Conservation (phyloP, 1,140 invertebrate species). For the Lasioglossum albipes region DNA sequence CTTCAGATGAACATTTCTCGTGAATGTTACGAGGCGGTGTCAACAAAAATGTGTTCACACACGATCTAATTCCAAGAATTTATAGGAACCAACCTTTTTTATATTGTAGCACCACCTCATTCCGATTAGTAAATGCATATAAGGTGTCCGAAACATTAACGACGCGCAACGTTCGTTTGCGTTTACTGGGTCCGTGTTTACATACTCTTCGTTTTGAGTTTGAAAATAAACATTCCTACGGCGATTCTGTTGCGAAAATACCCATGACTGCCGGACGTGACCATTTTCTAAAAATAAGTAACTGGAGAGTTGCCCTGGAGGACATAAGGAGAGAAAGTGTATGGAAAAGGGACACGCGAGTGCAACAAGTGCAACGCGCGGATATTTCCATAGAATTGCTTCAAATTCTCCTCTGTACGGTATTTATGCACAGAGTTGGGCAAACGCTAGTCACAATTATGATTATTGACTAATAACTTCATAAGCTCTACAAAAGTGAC, state of each 20-base stretch:
- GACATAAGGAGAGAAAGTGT: not conserved
- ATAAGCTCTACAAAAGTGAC: no score
- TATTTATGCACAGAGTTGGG: no score
- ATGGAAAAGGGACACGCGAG: not conserved
- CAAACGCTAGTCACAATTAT: no score
- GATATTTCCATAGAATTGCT: not conserved
- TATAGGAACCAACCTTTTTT: no score
- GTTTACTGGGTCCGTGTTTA: not conserved
- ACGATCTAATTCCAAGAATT: no score
- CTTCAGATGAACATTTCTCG: no score
- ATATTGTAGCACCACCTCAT: not conserved
- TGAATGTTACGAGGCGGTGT: no score
- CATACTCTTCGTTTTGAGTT: not conserved
- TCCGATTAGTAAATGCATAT: not conserved
- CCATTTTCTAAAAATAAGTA: conserved; percentile 37
- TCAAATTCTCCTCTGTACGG: not conserved
- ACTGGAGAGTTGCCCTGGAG: conserved; percentile 18
- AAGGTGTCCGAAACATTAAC: not conserved
- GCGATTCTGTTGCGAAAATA: conserved; percentile 45
- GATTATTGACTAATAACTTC: no score
- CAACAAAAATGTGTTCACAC: no score
- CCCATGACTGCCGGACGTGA: conserved; percentile 29
- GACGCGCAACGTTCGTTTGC: not conserved
- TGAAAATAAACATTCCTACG: not conserved
- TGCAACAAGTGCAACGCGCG: not conserved